These are phyloP conservation scores for Schizothorax lantsangensis DNA, from an alignment of 2,797 vertebrate species.

Conservation along the genomic window DNA sequence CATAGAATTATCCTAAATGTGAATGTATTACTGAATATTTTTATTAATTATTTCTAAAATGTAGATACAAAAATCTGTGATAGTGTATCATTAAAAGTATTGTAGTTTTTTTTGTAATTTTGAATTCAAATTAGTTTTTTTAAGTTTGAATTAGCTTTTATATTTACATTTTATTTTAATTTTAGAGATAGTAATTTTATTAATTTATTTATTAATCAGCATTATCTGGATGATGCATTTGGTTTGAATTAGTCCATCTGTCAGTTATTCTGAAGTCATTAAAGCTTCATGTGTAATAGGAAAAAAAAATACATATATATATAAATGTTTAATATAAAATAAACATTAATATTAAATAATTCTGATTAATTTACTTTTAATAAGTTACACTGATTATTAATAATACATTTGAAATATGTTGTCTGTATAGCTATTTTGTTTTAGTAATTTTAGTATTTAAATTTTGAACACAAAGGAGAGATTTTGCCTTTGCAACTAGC, in stretches of 20 bases:
- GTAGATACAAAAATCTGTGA: not conserved
- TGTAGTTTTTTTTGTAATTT: too few species aligned
- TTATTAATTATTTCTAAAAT: not conserved
- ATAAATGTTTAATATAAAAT: too few species aligned
- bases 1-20: not conserved
- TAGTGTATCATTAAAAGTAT: too few species aligned
- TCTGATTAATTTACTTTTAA: too few species aligned
- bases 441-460: not conserved
- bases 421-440: not conserved
- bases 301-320: too few species aligned
- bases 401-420: too few species aligned
- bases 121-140: too few species aligned
- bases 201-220: not conserved
- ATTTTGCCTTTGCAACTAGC: not conserved
- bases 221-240: not conserved
- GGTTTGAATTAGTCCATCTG: not conserved
- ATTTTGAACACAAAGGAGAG: not conserved
- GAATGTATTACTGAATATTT: not conserved
- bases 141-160: not conserved
- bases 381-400: too few species aligned
- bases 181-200: not conserved
- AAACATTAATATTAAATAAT: too few species aligned
- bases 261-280: not conserved
- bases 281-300: not conserved
- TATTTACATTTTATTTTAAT: not conserved